Evolutionary conservation across 2,797 vertebrate genomes (phyloP).

Genomic region (Lepus townsendii): DNA sequence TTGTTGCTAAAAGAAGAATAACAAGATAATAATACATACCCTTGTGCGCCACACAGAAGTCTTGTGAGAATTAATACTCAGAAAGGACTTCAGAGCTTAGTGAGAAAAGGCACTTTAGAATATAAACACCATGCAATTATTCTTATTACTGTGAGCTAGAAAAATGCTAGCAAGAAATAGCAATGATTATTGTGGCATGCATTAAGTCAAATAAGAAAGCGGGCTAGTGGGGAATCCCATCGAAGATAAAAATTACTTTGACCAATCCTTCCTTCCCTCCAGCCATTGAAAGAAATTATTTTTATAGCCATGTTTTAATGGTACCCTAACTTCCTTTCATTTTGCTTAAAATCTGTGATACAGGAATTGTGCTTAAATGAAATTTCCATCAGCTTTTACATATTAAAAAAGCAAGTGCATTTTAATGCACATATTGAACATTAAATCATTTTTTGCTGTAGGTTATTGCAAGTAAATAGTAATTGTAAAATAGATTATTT

Average conservation of each 20-base stretch:
- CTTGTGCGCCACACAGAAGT: conserved; percentile 69
- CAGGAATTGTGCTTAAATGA: conserved; percentile 87
- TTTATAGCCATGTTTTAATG: conserved; percentile 83
- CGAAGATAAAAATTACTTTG: conserved; percentile 84
- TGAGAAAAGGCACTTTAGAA: conserved; percentile 80
- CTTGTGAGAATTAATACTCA: conserved; percentile 80
- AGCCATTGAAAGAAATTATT: conserved; percentile 84
- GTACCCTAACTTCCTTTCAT: conserved; percentile 82
- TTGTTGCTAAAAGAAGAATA: conserved; percentile 68
- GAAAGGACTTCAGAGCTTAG: conserved; percentile 78
- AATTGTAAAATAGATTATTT: conserved; percentile 89
- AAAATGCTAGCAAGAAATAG: conserved; percentile 82
- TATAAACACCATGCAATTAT: conserved; percentile 82
- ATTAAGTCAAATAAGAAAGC: conserved; percentile 83
- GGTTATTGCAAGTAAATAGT: conserved; percentile 88
- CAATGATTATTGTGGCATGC: conserved; percentile 78
- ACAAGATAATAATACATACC: conserved; percentile 69
- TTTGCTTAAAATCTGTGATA: conserved; percentile 86
- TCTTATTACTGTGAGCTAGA: conserved; percentile 82
- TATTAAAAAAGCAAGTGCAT: conserved; percentile 86
- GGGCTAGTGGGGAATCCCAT: conserved; percentile 77
- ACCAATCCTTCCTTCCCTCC: conserved; percentile 82
- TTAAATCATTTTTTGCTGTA: conserved; percentile 87
- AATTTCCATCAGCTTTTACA: conserved; percentile 88
- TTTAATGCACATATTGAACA: conserved; percentile 87